These are phyloP conservation scores for Arenicola marina DNA, from an alignment of 2,888 invertebrate genomes.

Conservation along the genomic window DNA sequence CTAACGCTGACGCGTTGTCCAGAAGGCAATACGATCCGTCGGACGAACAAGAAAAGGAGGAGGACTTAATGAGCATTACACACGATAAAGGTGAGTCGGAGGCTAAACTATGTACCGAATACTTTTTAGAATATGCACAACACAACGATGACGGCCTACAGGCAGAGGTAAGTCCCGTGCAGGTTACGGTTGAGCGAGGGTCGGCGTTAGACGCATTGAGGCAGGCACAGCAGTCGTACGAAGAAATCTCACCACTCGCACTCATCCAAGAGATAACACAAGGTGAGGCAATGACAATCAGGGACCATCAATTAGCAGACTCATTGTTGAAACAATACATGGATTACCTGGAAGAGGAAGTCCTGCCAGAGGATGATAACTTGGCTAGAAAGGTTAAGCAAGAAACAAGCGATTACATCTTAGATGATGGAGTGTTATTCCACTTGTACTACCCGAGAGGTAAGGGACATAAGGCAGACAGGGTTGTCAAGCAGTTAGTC, in stretches of 20 bases:
- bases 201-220: background rate
- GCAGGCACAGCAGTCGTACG: background rate
- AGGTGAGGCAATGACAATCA: background rate
- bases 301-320: background rate
- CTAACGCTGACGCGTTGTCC: conserved; percentile 5
- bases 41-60: conserved; percentile 4
- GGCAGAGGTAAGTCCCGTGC: too few relatives aligned
- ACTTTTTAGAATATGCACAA: too few relatives aligned
- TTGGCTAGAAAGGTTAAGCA: background rate
- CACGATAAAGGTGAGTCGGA: too few relatives aligned
- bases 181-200: too few relatives aligned
- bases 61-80: too few relatives aligned
- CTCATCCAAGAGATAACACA: background rate
- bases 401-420: background rate
- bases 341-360: background rate
- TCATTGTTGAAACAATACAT: background rate
- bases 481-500: background rate
- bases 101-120: too few relatives aligned
- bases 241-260: background rate
- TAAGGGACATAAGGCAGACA: background rate
- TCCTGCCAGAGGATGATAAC: background rate
- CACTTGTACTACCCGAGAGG: background rate
- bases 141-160: too few relatives aligned
- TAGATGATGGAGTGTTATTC: background rate
- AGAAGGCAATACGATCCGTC: background rate